These are phyloP conservation scores for Eupithecia subumbrata DNA, from an alignment of 2,888 invertebrate genomes.

Conservation along the genomic window DNA sequence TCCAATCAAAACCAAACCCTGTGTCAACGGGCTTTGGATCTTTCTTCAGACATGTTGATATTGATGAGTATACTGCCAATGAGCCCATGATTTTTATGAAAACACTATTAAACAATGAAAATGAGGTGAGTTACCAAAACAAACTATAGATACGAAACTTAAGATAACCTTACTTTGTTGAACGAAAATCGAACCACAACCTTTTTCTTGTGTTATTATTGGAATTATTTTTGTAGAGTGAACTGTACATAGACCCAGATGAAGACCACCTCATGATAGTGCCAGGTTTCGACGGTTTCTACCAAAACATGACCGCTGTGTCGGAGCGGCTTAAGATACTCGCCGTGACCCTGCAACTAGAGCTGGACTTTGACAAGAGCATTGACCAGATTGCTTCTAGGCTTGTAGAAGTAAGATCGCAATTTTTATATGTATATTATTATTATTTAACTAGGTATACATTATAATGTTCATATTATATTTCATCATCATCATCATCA, in stretches of 20 bases:
- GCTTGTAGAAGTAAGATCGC: neutral
- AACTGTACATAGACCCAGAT: neutral
- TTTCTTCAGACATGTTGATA: neutral
- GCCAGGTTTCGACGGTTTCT: neutral
- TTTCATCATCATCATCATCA: too few relatives aligned
- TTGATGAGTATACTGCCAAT: neutral
- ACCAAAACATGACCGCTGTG: conserved; percentile 1
- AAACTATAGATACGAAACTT: too few relatives aligned
- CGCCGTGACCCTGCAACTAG: neutral
- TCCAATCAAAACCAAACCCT: neutral
- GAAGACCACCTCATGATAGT: conserved; percentile 1
- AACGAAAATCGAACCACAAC: too few relatives aligned
- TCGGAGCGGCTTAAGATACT: neutral
- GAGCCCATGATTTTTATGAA: neutral
- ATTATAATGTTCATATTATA: too few relatives aligned
- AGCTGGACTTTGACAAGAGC: neutral
- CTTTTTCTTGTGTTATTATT: too few relatives aligned
- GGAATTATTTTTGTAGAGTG: too few relatives aligned
- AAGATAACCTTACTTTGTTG: too few relatives aligned
- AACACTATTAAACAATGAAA: neutral
- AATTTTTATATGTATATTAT: too few relatives aligned
- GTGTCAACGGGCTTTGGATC: neutral
- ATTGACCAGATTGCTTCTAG: conserved; percentile 1
- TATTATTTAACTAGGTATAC: too few relatives aligned
- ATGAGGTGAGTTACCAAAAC: too few relatives aligned